phyloP scores from a whole-genome alignment of 2,797 vertebrate genomes.

The Acropternis orthonyx region DNA sequence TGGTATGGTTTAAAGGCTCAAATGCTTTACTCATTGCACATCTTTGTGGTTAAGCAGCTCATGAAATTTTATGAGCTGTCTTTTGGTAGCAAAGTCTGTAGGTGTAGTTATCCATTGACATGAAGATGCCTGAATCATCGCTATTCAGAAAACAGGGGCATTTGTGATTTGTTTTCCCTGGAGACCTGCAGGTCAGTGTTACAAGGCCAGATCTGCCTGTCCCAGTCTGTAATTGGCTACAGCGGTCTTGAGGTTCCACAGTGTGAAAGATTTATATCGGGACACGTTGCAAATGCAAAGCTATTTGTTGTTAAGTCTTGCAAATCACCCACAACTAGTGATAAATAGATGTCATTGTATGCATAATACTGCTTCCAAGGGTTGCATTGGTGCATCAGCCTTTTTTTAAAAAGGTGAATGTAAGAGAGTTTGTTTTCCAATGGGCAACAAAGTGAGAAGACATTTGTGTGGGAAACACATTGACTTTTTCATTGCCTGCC shows the following conservation, averaged over 20 bases:
- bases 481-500: background rate
- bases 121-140: background rate
- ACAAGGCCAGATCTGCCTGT: background rate
- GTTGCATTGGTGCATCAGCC: background rate
- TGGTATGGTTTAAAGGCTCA: background rate
- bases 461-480: background rate
- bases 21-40: background rate
- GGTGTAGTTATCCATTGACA: conserved; percentile 29
- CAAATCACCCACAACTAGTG: background rate
- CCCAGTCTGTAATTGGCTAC: background rate
- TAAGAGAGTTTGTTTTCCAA: background rate
- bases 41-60: background rate
- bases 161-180: background rate
- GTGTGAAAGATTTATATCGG: background rate
- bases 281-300: background rate
- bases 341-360: background rate
- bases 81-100: conserved; percentile 21
- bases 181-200: background rate
- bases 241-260: background rate
- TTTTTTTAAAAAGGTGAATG: background rate
- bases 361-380: background rate
- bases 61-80: background rate
- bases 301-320: background rate
- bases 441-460: background rate
- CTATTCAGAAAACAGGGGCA: background rate